Conservation (phyloP, 1,140 invertebrate species). For the Spodoptera litura region DNA sequence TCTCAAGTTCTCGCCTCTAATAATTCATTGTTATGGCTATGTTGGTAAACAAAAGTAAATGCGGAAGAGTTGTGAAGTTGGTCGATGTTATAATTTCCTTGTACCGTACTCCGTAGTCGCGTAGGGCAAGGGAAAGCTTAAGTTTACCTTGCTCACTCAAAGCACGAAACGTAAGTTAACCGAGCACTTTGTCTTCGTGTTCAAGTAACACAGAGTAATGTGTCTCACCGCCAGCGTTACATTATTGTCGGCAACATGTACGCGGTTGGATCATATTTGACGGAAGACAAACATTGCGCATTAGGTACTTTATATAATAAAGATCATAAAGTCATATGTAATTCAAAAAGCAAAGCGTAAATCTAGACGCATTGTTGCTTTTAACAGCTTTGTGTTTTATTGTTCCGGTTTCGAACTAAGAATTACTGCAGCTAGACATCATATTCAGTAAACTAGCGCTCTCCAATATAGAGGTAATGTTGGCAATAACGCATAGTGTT, state of each 20-base stretch:
- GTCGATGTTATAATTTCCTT: constrained; percentile 36
- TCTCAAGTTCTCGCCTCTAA: constrained; percentile 60
- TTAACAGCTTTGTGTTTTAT: constrained; percentile 21
- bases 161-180: constrained; percentile 30
- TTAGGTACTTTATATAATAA: constrained; percentile 45
- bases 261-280: constrained; percentile 50
- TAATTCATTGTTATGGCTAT: constrained; percentile 68
- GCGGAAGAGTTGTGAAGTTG: constrained; percentile 66
- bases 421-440: constrained; percentile 1
- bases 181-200: constrained; percentile 52
- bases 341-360: constrained; percentile 47
- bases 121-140: constrained; percentile 29
- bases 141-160: constrained; percentile 31
- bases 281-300: constrained; percentile 48
- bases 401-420: not conserved
- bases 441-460: not conserved
- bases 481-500: too few relatives aligned
- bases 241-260: constrained; percentile 29
- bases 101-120: not conserved
- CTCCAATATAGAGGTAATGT: too few relatives aligned
- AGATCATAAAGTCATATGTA: constrained; percentile 35
- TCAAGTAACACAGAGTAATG: constrained; percentile 58
- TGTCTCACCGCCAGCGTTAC: constrained; percentile 46
- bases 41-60: constrained; percentile 59
- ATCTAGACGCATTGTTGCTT: constrained; percentile 25